Percentiles rank a stretch among this genome's conserved stretches.
Evolutionary conservation across 2,797 vertebrate genomes (phyloP).

Genomic region (Sebastes iracundus): DNA sequence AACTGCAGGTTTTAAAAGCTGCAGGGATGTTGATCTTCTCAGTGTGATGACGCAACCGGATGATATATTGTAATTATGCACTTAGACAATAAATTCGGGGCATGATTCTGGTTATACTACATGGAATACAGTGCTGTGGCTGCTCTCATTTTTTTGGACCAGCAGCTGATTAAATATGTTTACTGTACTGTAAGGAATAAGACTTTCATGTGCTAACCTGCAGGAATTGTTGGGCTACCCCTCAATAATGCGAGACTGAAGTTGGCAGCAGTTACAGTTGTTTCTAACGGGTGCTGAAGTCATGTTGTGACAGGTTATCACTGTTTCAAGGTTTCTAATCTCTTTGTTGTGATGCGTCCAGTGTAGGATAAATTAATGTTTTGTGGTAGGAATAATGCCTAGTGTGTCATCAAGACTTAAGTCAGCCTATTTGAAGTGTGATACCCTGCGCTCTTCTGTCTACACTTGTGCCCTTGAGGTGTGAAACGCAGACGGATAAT

Average conservation of each 20-base stretch:
- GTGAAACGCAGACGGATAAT: not conserved
- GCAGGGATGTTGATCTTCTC: too few relatives aligned
- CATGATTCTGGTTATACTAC: too few relatives aligned
- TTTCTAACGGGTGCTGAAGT: conserved; percentile 39
- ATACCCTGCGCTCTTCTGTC: not conserved
- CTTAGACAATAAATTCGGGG: fast-evolving
- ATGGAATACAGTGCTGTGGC: not conserved
- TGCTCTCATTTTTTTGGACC: not conserved
- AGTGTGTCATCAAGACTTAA: not conserved
- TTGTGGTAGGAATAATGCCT: conserved; percentile 5
- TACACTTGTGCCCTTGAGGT: not conserved
- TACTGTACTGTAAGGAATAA: not conserved
- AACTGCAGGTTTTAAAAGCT: too few relatives aligned
- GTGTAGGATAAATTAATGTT: conserved; percentile 28
- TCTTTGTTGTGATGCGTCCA: conserved; percentile 13
- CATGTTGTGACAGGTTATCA: conserved; percentile 47
- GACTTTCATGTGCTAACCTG: conserved; percentile 42
- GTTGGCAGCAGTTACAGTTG: conserved; percentile 6
- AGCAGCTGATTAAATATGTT: conserved; percentile 3
- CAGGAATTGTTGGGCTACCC: not conserved
- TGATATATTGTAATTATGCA: not conserved
- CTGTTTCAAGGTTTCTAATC: conserved; percentile 23
- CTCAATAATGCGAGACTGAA: not conserved
- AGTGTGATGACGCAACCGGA: too few relatives aligned
- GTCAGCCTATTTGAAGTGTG: conserved; percentile 13